Evolutionary conservation across 2,888 invertebrate species (phyloP), one percentile per base, ranked within the genome.

Genomic region (Plagiodera versicolora): DNA sequence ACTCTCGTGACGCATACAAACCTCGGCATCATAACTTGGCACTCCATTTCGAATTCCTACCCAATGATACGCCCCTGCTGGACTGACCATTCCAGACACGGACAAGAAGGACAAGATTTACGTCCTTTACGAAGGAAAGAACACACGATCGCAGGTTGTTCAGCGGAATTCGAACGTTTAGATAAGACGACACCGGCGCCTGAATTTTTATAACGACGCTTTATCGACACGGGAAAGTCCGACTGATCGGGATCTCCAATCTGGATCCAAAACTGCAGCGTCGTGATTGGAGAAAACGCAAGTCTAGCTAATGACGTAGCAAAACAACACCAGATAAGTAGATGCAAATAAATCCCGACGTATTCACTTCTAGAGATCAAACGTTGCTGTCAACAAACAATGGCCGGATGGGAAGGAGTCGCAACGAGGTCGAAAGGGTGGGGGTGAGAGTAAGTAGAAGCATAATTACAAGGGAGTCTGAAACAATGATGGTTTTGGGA

Each of bases 401-500:
- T 57, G 57, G 32, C 55, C 60, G 46, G 47, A 39, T 60, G 30
- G 18, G 46, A 52, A 52, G 30, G 24, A 24, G 24, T 24, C 24
- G 6, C 24, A 24, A 24, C 6, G 24, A 24, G 24, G 24, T 30
- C 50, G 51, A 39, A 44, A 49, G 58, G 63, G 48, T 46, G 60
- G 66, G 58, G 68, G 67, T 68, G 69, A 24, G 6, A 67, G 69
- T 66, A 67, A 73, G 71, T 72, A 74, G 73, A 73, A 71, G 74
- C 73, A 74, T 75, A 77, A 77, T 74, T 74, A 72, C 72, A 68
- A 67, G 59, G 68, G 73, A 65, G 70, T 75, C 74, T 74, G 74
- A 77, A 77, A 77, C 77, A 77, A 79, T 76, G 76, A 79, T 72
- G 77, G 77, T 76, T 76, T 76, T 72, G 75, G 77, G 76, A 77